Evolutionary conservation across 30 jellyfish, hydroid and myxozoan species (phyloP).

Genomic region (Hydractinia symbiolongicarpus): DNA sequence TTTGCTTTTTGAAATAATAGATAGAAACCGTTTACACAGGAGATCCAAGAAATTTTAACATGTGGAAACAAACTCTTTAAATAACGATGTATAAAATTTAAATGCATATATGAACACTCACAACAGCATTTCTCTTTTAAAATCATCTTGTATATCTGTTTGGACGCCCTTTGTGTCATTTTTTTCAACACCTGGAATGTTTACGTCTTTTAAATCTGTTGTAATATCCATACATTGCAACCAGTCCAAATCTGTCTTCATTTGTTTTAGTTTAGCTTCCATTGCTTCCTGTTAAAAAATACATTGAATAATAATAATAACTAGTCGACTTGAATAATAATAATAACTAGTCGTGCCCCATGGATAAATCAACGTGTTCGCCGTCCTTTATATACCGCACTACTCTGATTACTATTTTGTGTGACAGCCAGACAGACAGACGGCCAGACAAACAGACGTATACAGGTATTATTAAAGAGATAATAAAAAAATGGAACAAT

Average conservation of each 20-base stretch:
- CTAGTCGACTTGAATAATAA: neutral
- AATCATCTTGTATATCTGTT: constrained; percentile 68
- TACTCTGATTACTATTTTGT: too few species aligned
- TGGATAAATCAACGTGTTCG: too few species aligned
- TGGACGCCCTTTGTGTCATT: constrained; percentile 41
- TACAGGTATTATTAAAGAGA: too few species aligned
- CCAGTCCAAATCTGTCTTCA: constrained; percentile 62
- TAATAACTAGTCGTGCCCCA: too few species aligned
- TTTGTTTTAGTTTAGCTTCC: constrained; percentile 47
- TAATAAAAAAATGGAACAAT: too few species aligned
- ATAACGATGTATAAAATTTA: neutral
- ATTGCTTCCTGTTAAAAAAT: constrained; percentile 51
- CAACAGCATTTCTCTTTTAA: constrained; percentile 85
- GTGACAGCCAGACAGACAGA: too few species aligned
- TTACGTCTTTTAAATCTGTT: constrained; percentile 41
- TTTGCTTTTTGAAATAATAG: too few species aligned
- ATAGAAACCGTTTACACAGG: too few species aligned
- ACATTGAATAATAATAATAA: neutral
- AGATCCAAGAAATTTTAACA: too few species aligned
- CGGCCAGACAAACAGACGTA: too few species aligned
- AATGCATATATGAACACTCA: constrained; percentile 18
- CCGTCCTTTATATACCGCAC: too few species aligned
- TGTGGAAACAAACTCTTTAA: neutral
- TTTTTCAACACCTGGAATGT: constrained; percentile 35
- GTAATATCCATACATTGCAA: constrained; percentile 54